A percentile compares a stretch with the other conserved stretches of the same genome.
Evolutionary conservation across 1,140 invertebrate genomes (phyloP).

Genomic region (Anagrus nilaparvatae): DNA sequence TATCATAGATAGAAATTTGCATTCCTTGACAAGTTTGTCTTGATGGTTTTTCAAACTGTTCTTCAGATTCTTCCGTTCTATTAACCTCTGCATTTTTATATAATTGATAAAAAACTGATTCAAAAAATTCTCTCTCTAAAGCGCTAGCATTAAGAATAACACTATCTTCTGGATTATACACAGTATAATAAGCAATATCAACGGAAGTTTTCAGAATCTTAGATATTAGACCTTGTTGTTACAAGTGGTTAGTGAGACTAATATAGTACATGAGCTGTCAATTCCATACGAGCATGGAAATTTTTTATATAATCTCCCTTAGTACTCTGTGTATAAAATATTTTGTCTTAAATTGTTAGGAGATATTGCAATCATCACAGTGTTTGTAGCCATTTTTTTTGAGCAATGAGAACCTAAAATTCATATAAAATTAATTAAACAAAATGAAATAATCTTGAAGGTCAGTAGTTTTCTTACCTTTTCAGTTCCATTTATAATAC

Average conservation of each 20-base stretch:
- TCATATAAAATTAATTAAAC: no score
- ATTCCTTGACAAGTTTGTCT: constrained; percentile 89
- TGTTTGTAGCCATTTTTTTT: no score
- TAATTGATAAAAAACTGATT: constrained; percentile 94
- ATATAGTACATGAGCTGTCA: constrained; percentile 90
- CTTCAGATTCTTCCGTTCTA: constrained; percentile 85
- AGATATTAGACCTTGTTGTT: constrained; percentile 90
- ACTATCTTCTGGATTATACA: constrained; percentile 98
- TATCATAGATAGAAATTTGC: constrained; percentile 95
- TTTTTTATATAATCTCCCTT: constrained; percentile 99
- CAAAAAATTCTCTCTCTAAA: constrained; percentile 93
- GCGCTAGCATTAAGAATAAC: constrained; percentile 95
- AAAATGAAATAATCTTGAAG: no score
- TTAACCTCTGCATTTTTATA: constrained; percentile 96
- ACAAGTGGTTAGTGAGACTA: constrained; percentile 98
- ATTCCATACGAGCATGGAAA: constrained; percentile 98
- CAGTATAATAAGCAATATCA: constrained; percentile 95
- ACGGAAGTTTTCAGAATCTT: constrained; percentile 92
- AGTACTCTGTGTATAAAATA: no score
- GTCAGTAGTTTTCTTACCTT: no score
- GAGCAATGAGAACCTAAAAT: no score
- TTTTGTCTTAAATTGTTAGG: no score
- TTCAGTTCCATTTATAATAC: no score
- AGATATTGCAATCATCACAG: no score
- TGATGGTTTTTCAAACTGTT: constrained; percentile 94